Conservation (phyloP, 2,888 invertebrate species). For the Nemoura dubitans region DNA sequence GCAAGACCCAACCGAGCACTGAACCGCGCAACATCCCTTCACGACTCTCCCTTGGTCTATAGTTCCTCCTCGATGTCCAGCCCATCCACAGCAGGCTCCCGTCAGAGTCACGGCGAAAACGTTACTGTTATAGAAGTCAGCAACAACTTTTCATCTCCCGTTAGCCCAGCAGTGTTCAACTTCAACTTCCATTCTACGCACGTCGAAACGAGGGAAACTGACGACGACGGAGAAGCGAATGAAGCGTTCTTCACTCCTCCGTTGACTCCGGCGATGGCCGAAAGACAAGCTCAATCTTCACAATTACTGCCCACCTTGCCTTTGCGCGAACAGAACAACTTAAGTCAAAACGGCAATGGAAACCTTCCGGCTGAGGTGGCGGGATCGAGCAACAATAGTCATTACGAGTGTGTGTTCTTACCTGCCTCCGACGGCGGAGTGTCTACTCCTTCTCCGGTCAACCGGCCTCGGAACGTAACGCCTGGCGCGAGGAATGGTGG, state of each 20-base stretch:
- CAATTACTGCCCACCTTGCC: background rate
- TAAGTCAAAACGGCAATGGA: conserved; percentile 7
- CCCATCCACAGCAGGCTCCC: conserved; percentile 32
- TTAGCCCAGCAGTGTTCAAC: conserved; percentile 51
- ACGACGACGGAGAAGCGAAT: conserved; percentile 46
- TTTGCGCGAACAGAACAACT: background rate
- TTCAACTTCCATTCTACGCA: conserved; percentile 50
- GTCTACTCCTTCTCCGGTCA: conserved; percentile 47
- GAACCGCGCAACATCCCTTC: conserved; percentile 48
- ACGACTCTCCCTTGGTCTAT: conserved; percentile 44
- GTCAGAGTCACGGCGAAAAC: conserved; percentile 47
- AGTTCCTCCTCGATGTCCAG: conserved; percentile 40
- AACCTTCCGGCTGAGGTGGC: background rate
- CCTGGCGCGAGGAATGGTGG: background rate
- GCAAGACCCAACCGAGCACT: conserved; percentile 46
- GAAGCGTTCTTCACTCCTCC: conserved; percentile 52
- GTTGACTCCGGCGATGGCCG: conserved; percentile 46
- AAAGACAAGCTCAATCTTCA: conserved; percentile 36
- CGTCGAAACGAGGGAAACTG: background rate
- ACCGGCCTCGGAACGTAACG: background rate
- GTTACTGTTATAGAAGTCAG: conserved; percentile 55
- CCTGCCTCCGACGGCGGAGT: conserved; percentile 30
- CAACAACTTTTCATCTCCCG: background rate
- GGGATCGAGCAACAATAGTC: conserved; percentile 40
- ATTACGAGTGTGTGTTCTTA: conserved; percentile 50